Base-by-base conservation (phyloP, 2,888 invertebrate genomes). In the Diarsia brunnea region DNA sequence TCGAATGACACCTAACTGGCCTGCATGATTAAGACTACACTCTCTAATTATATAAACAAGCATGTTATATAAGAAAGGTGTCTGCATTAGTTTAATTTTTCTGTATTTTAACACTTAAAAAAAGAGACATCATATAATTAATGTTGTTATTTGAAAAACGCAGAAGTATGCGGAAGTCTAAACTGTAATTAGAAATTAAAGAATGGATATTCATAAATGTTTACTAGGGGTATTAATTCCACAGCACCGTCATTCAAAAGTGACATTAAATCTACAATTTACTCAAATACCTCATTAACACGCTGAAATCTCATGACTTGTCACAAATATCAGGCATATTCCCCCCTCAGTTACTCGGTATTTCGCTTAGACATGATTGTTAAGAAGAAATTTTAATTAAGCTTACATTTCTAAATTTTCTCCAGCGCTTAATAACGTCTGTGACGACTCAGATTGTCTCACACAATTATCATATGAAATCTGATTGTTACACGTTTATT, bases 321-420 rank as follows among this genome's bases (percentile, higher is more conserved):
- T 5, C 71, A 79, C 87, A 79, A 66, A 55, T 72, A 75, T 78
- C 73, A 82, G 85, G 89, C 92, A 90, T 91, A 92, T 90, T 88
- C 93, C 91, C 91, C 93, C 93, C 94, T 92, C 91, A 87, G 90
- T 92, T 92, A 90, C 90, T 92, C 89, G 88, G 92, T 93, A 88
- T 92, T 94, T 93, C 90, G 91, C 92, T 92, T 89, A 92, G 91
- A 93, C 92, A 92, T 91, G 92, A 93, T 95, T 94, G 93, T 95
- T 93, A 92, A 90, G 92, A 89, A 92, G 93, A 92, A 91, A 93
- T 94, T 94, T 93, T 94, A 95, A 95, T 95, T 94, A 95, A 94
- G 94, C 95, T 94, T 92, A 93, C 93, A 93, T 92, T 93, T 92
- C 91, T 89, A 90, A 91, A 92, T 91, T 91, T 89, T 87, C 78